A percentile compares a stretch with the other conserved stretches of the same genome.
phyloP scores from a whole-genome alignment of 2,113 vertebrate species.

The Ailuropoda melanoleuca region DNA sequence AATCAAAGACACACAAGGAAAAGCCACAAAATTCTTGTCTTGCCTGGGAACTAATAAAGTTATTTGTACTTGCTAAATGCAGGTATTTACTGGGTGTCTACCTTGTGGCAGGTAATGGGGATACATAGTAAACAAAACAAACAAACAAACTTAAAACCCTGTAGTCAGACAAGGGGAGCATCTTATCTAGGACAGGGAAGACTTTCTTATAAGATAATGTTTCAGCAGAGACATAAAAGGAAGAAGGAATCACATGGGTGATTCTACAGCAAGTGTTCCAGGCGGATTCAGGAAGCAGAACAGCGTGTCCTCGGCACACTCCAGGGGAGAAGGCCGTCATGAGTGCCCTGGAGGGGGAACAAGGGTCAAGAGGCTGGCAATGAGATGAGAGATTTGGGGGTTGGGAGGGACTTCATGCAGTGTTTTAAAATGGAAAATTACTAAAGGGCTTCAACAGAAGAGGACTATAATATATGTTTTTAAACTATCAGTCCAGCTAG shows the following conservation, averaged over 20 bases:
- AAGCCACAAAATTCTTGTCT: conserved; percentile 5
- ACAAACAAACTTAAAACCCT: background rate
- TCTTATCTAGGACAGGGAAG: background rate
- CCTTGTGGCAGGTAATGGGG: background rate
- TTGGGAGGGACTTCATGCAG: background rate
- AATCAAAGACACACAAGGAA: background rate
- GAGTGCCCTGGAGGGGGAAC: background rate
- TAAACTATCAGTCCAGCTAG: background rate
- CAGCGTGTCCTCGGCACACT: background rate
- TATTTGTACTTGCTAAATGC: background rate
- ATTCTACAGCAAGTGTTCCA: background rate
- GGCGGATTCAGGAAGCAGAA: background rate
- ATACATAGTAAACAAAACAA: background rate
- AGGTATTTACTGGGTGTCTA: background rate
- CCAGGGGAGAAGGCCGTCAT: background rate
- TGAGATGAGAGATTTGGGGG: background rate
- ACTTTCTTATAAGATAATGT: background rate
- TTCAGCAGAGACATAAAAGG: background rate
- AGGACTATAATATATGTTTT: background rate
- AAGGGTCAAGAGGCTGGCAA: background rate
- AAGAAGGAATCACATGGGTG: background rate
- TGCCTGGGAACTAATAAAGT: background rate
- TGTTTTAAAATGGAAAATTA: background rate
- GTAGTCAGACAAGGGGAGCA: background rate
- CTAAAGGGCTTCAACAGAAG: background rate